Conservation (phyloP, 2,888 invertebrate genomes). For the Drosophila anomalata region DNA sequence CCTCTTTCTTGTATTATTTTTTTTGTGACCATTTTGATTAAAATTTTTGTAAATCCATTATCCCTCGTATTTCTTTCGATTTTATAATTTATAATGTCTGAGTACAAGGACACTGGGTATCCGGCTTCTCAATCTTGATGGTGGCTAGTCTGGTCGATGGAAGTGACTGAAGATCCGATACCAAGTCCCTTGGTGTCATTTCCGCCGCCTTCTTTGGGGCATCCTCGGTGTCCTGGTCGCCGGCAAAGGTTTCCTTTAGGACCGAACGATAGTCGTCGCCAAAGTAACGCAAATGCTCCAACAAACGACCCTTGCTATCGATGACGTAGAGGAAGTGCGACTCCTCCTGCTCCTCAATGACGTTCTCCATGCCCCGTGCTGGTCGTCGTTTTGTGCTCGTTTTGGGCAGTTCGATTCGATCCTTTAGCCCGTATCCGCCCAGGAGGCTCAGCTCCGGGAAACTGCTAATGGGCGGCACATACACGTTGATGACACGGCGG, state of each 20-base stretch:
- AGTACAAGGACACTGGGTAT: background rate
- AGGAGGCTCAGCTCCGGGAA: slow-evolving; percentile 47
- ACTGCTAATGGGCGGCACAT: slow-evolving; percentile 35
- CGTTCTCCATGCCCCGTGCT: slow-evolving; percentile 12
- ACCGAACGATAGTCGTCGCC: slow-evolving; percentile 60
- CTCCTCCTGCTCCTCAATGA: slow-evolving; percentile 31
- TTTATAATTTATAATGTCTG: background rate
- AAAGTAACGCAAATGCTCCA: slow-evolving; percentile 58
- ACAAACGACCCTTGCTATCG: slow-evolving; percentile 41
- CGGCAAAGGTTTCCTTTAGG: slow-evolving; percentile 33
- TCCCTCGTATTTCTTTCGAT: background rate
- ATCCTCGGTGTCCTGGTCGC: background rate
- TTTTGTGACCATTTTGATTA: background rate
- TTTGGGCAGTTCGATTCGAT: slow-evolving; percentile 15
- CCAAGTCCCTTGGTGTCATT: background rate
- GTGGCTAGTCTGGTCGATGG: background rate
- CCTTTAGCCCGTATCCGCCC: slow-evolving; percentile 18
- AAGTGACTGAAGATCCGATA: background rate
- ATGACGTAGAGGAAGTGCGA: slow-evolving; percentile 47
- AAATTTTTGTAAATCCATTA: background rate
- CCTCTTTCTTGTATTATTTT: background rate
- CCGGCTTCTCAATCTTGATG: background rate
- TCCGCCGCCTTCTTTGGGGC: background rate
- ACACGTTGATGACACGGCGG: slow-evolving; percentile 41
- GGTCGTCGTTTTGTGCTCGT: background rate